Base-by-base conservation (phyloP, 1,140 invertebrate genomes). In the Paralvinella palmiformis region DNA sequence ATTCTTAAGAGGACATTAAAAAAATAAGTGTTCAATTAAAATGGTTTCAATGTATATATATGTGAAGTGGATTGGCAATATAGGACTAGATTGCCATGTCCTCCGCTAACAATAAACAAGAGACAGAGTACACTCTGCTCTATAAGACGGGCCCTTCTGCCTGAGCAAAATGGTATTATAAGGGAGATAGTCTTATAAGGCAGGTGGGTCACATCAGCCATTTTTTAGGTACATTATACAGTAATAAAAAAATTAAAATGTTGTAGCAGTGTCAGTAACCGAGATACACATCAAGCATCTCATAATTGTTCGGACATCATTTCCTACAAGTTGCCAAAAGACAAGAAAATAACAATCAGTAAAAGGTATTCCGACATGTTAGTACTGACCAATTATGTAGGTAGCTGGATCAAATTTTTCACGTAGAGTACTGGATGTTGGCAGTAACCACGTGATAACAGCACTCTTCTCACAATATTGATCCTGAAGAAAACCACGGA, bases 381-480 rank as follows among this genome's bases (percentile, higher is more conserved):
- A 44, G 35, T 33, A 67, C 71, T 73, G 79, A 89, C 89, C 92
- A 69, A 94, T 88, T 31, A 94, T 88, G 73, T 94, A 95, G 24
- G 91, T 93, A 58, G 89, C 85, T n/a, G 92, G 90, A 83, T 91
- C 89, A 79, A 96, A 96, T 45, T 85, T 68, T 70, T 87, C 85
- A 17, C 88, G 86, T 24, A 88, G 90, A 75, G 89, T 92, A 27
- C 85, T 84, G 68, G 86, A 85, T 2, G 92, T 93, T 13, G 92
- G 92, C 44, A 96, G 80, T 1, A 96, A 82, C 92, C 92, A 96
- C 0, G 91, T 92, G n/a, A 96, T 83, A 6, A 90, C 89, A 5
- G 91, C 92, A 82, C 91, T 94, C 80, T 95, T 95, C 73, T 95
- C 90, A 74, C 91, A 92, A 80, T 91, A 95, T 73, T 94, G 91